Conservation (phyloP, 1,140 invertebrate species). For the Drosophila bipectinata region DNA sequence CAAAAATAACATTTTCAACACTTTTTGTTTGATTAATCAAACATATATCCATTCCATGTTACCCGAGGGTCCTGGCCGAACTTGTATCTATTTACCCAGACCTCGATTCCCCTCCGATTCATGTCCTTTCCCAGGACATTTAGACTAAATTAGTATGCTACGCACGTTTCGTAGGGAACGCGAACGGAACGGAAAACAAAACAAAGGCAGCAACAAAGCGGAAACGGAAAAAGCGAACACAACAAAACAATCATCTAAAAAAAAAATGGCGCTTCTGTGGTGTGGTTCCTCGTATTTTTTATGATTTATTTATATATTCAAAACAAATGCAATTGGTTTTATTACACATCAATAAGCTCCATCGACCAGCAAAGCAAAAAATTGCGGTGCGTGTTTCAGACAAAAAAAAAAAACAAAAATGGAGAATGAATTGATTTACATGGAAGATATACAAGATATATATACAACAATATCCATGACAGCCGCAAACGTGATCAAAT, state of each 20-base stretch:
- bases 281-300: slow-evolving; percentile 8
- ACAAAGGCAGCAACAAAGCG: slow-evolving; percentile 59
- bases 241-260: slow-evolving; percentile 41
- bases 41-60: slow-evolving; percentile 50
- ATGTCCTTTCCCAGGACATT: slow-evolving; percentile 33
- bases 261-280: slow-evolving; percentile 45
- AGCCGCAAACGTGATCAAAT: slow-evolving; percentile 48
- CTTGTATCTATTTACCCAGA: slow-evolving; percentile 6
- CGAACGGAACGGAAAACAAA: slow-evolving; percentile 35
- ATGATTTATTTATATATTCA: slow-evolving; percentile 81
- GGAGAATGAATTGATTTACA: slow-evolving; percentile 44
- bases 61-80: slow-evolving; percentile 1
- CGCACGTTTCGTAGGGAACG: slow-evolving; percentile 59
- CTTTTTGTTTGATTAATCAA: slow-evolving; percentile 79
- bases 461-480: slow-evolving; percentile 35
- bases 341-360: slow-evolving; percentile 77
- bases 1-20: slow-evolving; percentile 81
- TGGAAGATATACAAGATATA: slow-evolving; percentile 31
- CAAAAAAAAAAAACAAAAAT: slow-evolving; percentile 7
- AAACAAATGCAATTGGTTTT: slow-evolving; percentile 80
- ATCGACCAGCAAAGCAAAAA: slow-evolving; percentile 55
- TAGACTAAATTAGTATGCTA: slow-evolving; percentile 79
- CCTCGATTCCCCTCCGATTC: neutral
- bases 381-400: slow-evolving; percentile 57
- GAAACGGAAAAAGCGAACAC: slow-evolving; percentile 51